Evolutionary conservation across 2,888 invertebrate species (phyloP).

Genomic region (Hymenopus coronatus): DNA sequence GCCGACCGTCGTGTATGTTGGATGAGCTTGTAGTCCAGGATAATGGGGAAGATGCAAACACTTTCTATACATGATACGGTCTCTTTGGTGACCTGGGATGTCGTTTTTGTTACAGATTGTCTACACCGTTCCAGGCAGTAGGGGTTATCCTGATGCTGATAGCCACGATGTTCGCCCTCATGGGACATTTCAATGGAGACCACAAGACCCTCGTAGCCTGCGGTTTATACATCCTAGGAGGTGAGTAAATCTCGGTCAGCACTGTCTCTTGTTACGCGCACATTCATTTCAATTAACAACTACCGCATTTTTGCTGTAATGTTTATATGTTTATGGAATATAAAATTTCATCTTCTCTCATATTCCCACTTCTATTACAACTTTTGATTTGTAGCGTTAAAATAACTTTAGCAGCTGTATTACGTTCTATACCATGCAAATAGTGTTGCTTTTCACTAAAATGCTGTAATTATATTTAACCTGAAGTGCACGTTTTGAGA

Average conservation of each 20-base stretch:
- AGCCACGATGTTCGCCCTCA: conserved; percentile 56
- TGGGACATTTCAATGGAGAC: conserved; percentile 60
- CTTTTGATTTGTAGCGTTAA: too few relatives aligned
- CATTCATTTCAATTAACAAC: not conserved
- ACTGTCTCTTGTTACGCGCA: not conserved
- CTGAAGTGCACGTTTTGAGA: too few relatives aligned
- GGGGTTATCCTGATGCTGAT: conserved; percentile 53
- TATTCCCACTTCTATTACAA: too few relatives aligned
- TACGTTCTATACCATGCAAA: too few relatives aligned
- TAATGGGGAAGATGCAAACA: too few relatives aligned
- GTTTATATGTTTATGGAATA: too few relatives aligned
- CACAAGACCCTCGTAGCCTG: conserved; percentile 60
- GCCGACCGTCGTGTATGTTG: too few relatives aligned
- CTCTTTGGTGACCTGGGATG: not conserved
- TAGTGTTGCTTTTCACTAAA: too few relatives aligned
- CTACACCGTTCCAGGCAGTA: conserved; percentile 57
- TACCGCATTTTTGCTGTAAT: not conserved
- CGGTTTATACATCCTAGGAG: conserved; percentile 58
- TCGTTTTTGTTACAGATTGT: conserved; percentile 52
- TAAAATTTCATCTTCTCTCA: too few relatives aligned
- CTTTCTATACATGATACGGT: not conserved
- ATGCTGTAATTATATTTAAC: too few relatives aligned
- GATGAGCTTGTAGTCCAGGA: too few relatives aligned
- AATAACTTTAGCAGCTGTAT: too few relatives aligned
- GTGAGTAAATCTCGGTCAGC: conserved; percentile 46